Evolutionary conservation across 2,113 vertebrate species (phyloP).

Genomic region (Panthera leo): DNA sequence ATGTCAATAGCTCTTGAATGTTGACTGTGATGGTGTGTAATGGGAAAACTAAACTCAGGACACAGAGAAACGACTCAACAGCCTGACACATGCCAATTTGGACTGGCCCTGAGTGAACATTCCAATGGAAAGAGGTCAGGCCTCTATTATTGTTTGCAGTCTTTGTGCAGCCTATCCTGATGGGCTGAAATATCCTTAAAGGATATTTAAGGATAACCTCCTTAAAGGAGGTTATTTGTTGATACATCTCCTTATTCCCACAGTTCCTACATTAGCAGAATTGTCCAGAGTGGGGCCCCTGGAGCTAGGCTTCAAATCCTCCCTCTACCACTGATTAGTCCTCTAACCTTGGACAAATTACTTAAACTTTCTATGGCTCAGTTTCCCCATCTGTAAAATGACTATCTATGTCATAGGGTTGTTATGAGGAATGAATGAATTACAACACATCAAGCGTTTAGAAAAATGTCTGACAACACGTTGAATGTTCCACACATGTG

Average conservation of each 20-base stretch:
- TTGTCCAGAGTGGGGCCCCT: not conserved
- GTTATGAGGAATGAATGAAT: slow-evolving; percentile 23
- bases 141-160: not conserved
- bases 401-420: not conserved
- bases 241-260: not conserved
- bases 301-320: not conserved
- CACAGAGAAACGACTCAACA: not conserved
- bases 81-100: not conserved
- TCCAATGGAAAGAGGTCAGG: not conserved
- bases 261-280: not conserved
- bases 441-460: not conserved
- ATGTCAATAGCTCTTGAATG: not conserved
- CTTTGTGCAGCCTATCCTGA: not conserved
- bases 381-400: not conserved
- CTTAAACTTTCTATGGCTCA: not conserved
- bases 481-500: not conserved
- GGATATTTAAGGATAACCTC: not conserved
- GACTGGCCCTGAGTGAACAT: not conserved
- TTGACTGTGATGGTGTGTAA: not conserved
- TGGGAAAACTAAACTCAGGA: not conserved
- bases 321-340: not conserved
- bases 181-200: not conserved
- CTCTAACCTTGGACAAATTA: not conserved
- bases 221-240: not conserved
- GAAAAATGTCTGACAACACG: not conserved